These are phyloP conservation scores for Orchesella cincta DNA, from an alignment of 1,140 invertebrate genomes.

Conservation along the genomic window DNA sequence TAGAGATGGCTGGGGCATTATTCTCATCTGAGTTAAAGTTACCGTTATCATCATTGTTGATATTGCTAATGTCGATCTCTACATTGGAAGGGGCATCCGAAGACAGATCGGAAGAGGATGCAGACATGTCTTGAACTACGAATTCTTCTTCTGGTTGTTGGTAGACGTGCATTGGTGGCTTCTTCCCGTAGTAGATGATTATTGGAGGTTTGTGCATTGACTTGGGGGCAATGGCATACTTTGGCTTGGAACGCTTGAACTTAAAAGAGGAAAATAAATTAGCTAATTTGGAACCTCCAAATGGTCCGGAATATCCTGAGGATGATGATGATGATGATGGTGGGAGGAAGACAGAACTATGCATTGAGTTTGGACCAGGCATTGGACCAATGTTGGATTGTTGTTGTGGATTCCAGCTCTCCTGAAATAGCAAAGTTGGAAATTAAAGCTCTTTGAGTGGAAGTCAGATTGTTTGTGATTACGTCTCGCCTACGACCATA, in stretches of 20 bases:
- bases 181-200: slow-evolving; percentile 58
- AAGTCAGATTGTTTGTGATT: too few relatives aligned
- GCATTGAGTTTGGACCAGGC: background rate
- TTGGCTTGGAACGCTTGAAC: slow-evolving; percentile 33
- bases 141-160: slow-evolving; percentile 42
- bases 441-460: too few relatives aligned
- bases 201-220: slow-evolving; percentile 57
- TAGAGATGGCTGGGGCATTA: background rate
- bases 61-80: background rate
- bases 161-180: slow-evolving; percentile 57
- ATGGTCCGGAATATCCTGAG: slow-evolving; percentile 14
- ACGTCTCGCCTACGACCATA: too few relatives aligned
- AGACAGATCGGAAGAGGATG: background rate
- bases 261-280: slow-evolving; percentile 8
- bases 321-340: slow-evolving; percentile 28
- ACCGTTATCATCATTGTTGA: background rate
- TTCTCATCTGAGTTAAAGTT: background rate
- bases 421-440: too few relatives aligned
- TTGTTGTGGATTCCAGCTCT: too few relatives aligned
- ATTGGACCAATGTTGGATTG: too few relatives aligned
- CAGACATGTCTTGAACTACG: slow-evolving; percentile 20
- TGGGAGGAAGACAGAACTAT: slow-evolving; percentile 4
- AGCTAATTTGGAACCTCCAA: slow-evolving; percentile 11
- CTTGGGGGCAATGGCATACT: slow-evolving; percentile 55
- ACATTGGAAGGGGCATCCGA: background rate